Conservation (phyloP, 2,113 vertebrate genomes). For the Gobio gobio region DNA sequence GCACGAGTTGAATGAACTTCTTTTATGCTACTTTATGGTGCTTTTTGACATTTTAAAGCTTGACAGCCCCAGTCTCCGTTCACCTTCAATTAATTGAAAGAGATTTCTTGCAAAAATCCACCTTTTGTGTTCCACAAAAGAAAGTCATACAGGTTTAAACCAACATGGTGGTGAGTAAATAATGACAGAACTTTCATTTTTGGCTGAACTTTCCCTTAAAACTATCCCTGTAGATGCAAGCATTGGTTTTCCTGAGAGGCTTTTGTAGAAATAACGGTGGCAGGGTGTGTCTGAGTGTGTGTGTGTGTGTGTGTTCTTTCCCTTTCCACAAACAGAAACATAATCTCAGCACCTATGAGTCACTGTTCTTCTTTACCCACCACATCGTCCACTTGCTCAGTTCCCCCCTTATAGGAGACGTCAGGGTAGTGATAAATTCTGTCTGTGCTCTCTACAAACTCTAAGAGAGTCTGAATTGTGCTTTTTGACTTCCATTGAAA, state of each 20-base stretch:
- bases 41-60: not conserved
- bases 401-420: not conserved
- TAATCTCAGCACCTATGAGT: constrained; percentile 55
- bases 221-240: not conserved
- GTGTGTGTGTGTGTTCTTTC: constrained; percentile 39
- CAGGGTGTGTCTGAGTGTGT: constrained; percentile 46
- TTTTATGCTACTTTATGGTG: not conserved
- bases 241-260: constrained; percentile 23
- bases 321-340: constrained; percentile 57
- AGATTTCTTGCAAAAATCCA: not conserved
- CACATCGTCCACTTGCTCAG: constrained; percentile 31
- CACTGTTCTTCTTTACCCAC: constrained; percentile 47
- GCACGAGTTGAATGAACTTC: not conserved
- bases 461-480: not conserved
- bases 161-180: constrained; percentile 4
- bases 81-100: not conserved
- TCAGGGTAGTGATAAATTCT: not conserved
- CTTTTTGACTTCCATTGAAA: not conserved
- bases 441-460: not conserved
- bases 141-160: not conserved
- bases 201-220: not conserved
- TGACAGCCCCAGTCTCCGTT: not conserved
- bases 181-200: constrained; percentile 19
- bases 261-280: constrained; percentile 43
- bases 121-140: not conserved